phyloP scores from a whole-genome alignment of 2,888 invertebrate species.

The Athalia circularis region DNA sequence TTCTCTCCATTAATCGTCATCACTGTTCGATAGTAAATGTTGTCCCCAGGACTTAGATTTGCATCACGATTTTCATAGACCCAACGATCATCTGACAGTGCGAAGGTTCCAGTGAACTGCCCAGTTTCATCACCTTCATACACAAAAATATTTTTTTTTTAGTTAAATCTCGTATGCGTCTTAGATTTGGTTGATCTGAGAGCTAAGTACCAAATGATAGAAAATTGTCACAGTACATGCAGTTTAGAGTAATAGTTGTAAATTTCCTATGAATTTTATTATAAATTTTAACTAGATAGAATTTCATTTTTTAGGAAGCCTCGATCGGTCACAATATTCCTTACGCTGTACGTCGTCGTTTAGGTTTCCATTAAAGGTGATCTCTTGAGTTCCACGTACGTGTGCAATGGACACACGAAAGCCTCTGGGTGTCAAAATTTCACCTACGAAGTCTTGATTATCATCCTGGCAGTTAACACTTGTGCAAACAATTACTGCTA shows the following conservation, averaged over 20 bases:
- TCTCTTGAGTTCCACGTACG: neutral
- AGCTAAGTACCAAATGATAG: too few relatives aligned
- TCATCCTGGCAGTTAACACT: too few relatives aligned
- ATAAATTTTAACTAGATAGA: too few relatives aligned
- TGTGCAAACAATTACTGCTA: too few relatives aligned
- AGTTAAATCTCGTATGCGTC: neutral
- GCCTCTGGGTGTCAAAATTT: neutral
- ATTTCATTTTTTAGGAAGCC: neutral
- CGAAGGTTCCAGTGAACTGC: neutral
- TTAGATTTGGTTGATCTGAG: too few relatives aligned
- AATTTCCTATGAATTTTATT: too few relatives aligned
- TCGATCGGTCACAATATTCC: neutral
- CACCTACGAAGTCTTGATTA: neutral
- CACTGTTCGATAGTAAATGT: neutral
- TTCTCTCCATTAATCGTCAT: too few relatives aligned
- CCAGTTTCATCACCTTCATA: neutral
- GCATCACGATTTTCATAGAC: conserved; percentile 3
- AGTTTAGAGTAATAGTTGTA: too few relatives aligned
- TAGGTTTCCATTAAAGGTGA: neutral
- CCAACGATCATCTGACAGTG: neutral
- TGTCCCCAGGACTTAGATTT: conserved; percentile 1
- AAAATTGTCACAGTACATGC: too few relatives aligned
- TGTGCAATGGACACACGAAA: conserved; percentile 2
- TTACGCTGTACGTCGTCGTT: neutral
- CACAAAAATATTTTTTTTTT: neutral